phyloP scores from a whole-genome alignment of 1,140 invertebrate species.

The Geopemphigus sp. region DNA sequence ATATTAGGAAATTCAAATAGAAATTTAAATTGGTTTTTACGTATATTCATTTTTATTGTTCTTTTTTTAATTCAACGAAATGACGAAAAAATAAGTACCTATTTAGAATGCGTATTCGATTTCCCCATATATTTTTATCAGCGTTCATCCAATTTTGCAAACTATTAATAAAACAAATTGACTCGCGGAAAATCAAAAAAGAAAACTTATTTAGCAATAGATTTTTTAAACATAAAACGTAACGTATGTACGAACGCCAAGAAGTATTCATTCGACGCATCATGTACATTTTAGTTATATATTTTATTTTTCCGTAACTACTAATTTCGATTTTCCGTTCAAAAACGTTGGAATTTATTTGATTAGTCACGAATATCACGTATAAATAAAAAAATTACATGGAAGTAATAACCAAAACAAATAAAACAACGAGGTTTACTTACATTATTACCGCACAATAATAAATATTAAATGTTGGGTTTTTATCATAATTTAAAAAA shows the following conservation, averaged over 20 bases:
- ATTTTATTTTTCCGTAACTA: constrained; percentile 20
- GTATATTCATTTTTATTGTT: constrained; percentile 17
- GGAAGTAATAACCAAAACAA: constrained; percentile 1
- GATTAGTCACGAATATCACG: constrained; percentile 28
- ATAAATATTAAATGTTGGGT: constrained; percentile 15
- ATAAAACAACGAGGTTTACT: not conserved
- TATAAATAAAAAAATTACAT: constrained; percentile 28
- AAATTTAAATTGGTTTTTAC: constrained; percentile 17
- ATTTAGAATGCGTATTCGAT: constrained; percentile 12
- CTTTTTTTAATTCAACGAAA: not conserved
- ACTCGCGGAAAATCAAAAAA: not conserved
- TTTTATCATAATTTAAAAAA: not conserved
- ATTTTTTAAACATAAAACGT: constrained; percentile 20
- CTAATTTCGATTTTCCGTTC: constrained; percentile 28
- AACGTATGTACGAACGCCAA: constrained; percentile 4
- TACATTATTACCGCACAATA: not conserved
- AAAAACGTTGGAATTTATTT: constrained; percentile 16
- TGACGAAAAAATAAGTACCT: constrained; percentile 1
- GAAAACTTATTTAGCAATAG: constrained; percentile 34
- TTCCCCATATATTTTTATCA: not conserved
- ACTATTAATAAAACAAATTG: constrained; percentile 34
- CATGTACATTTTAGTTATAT: constrained; percentile 36
- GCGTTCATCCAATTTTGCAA: not conserved
- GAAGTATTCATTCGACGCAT: constrained; percentile 18
- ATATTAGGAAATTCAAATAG: not conserved